A percentile compares a stretch with the other conserved stretches of the same genome.
Evolutionary conservation across 2,797 vertebrate genomes (phyloP).

Genomic region (Propithecus deckenii): DNA sequence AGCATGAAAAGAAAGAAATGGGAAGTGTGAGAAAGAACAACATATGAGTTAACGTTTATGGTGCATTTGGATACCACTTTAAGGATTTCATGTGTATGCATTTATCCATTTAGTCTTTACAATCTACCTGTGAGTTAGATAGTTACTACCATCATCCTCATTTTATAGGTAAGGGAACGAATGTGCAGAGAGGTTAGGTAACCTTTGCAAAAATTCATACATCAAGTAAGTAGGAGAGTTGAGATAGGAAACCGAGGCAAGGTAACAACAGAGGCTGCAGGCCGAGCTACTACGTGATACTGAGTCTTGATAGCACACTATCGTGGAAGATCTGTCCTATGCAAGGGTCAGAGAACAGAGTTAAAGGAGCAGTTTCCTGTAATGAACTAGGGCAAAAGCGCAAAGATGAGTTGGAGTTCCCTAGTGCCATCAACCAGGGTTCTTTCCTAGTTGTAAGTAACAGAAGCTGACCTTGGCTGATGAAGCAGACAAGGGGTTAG

Average conservation of each 20-base stretch:
- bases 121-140: background rate
- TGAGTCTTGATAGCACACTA: background rate
- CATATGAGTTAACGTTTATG: background rate
- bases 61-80: background rate
- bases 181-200: background rate
- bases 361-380: background rate
- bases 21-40: background rate
- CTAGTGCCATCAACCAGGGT: background rate
- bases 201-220: background rate
- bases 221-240: background rate
- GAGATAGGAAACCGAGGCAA: background rate
- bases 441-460: background rate
- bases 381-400: background rate
- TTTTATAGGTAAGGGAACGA: background rate
- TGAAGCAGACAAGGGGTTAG: background rate
- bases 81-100: background rate
- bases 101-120: constrained; percentile 1
- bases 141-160: background rate
- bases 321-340: background rate
- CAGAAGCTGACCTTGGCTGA: background rate
- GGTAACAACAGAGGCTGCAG: background rate
- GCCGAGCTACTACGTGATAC: background rate
- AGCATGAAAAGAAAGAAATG: background rate
- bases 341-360: background rate
- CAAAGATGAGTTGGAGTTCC: background rate